A percentile compares a stretch with the other conserved stretches of the same genome.
phyloP scores from a whole-genome alignment of 1,140 invertebrate genomes.

The Protaetia brevitarsis region DNA sequence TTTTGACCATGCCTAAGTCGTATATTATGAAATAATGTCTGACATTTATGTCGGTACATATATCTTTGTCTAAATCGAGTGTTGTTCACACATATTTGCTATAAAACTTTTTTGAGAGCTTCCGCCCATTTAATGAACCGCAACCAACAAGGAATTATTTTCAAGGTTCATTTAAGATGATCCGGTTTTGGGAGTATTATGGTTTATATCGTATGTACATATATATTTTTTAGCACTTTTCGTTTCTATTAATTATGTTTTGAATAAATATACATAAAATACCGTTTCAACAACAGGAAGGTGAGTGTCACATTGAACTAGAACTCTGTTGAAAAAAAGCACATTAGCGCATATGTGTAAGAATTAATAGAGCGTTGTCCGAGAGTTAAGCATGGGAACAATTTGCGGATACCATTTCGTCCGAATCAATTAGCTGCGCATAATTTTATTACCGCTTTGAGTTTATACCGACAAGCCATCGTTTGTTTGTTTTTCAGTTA shows the following conservation, averaged over 20 bases:
- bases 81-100: slow-evolving; percentile 2
- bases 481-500: slow-evolving; percentile 45
- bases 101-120: background rate
- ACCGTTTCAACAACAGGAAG: background rate
- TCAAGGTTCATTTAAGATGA: background rate
- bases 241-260: no score
- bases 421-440: background rate
- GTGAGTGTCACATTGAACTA: background rate
- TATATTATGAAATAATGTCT: no score
- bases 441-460: background rate
- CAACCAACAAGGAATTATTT: background rate
- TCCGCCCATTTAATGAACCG: background rate
- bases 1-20: no score
- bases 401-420: background rate
- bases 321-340: background rate
- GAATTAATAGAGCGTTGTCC: background rate
- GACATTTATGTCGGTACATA: no score
- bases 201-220: no score
- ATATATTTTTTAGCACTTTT: background rate
- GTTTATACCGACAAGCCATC: no score
- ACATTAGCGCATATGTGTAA: background rate
- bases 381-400: background rate
- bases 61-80: background rate
- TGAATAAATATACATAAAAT: no score
- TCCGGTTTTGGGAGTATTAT: background rate